Evolutionary conservation across 2,797 vertebrate genomes (phyloP).

Genomic region (Oryzias dopingdopingensis): DNA sequence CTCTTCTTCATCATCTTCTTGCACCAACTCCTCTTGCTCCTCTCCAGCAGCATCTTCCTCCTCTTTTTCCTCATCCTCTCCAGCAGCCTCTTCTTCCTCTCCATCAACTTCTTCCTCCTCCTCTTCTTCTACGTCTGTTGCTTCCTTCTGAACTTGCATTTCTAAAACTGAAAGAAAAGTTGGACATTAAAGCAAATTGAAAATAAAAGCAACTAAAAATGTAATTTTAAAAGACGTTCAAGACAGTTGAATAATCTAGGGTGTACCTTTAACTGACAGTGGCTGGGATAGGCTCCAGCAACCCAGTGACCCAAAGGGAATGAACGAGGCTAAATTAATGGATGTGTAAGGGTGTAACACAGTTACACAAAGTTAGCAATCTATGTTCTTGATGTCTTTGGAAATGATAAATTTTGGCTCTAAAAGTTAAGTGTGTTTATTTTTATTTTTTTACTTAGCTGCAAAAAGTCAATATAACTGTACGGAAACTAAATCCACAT

Average conservation of each 20-base stretch:
- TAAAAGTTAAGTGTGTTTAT: neutral
- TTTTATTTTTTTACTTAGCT: too few relatives aligned
- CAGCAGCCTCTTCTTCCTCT: neutral
- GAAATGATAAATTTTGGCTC: too few relatives aligned
- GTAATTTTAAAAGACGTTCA: neutral
- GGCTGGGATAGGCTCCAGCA: too few relatives aligned
- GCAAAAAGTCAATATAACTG: too few relatives aligned
- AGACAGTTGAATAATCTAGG: too few relatives aligned
- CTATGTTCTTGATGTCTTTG: too few relatives aligned
- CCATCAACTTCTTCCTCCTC: neutral
- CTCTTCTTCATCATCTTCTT: neutral
- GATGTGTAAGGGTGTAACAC: too few relatives aligned
- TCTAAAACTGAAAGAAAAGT: conserved; percentile 58
- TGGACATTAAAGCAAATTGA: neutral
- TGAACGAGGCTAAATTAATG: too few relatives aligned
- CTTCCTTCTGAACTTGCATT: conserved; percentile 56
- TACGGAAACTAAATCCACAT: too few relatives aligned
- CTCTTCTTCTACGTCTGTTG: neutral
- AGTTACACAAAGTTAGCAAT: too few relatives aligned
- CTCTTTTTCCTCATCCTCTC: neutral
- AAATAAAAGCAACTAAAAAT: neutral
- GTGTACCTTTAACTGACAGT: too few relatives aligned
- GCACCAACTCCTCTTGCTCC: neutral
- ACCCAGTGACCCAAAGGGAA: too few relatives aligned
- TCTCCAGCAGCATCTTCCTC: neutral